Evolutionary conservation across 2,888 invertebrate genomes (phyloP).

Genomic region (Allacma fusca): DNA sequence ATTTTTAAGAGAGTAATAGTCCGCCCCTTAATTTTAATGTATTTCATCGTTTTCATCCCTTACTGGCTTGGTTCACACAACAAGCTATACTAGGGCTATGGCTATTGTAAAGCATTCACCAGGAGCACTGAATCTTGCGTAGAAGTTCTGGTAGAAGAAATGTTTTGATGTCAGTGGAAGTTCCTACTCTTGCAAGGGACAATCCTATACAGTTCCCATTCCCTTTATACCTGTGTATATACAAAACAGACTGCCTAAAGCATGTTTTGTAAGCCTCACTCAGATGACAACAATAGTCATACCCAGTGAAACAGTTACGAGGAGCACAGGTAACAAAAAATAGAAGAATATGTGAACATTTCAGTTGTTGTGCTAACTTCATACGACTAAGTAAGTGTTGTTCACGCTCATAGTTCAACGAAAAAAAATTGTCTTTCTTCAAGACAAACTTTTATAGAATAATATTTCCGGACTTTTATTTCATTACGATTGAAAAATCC

Average conservation of each 20-base stretch:
- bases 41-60: not conserved
- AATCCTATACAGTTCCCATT: not conserved
- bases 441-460: not conserved
- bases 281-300: constrained; percentile 32
- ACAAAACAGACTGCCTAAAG: constrained; percentile 10
- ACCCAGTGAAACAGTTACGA: constrained; percentile 23
- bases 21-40: constrained; percentile 22
- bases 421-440: not conserved
- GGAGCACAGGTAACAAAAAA: constrained; percentile 1
- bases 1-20: not conserved
- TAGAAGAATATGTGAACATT: constrained; percentile 13
- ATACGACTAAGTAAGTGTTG: not conserved
- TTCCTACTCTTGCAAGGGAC: constrained; percentile 14
- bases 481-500: too few relatives aligned
- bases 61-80: constrained; percentile 19
- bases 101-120: not conserved
- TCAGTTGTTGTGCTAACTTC: constrained; percentile 9
- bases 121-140: not conserved
- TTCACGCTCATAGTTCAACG: not conserved
- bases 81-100: too few relatives aligned
- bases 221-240: not conserved
- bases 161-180: constrained; percentile 24
- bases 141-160: constrained; percentile 24
- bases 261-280: constrained; percentile 26
- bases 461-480: not conserved